These are phyloP conservation scores for Anabacerthia variegaticeps DNA, from an alignment of 2,797 vertebrate species.

Conservation along the genomic window DNA sequence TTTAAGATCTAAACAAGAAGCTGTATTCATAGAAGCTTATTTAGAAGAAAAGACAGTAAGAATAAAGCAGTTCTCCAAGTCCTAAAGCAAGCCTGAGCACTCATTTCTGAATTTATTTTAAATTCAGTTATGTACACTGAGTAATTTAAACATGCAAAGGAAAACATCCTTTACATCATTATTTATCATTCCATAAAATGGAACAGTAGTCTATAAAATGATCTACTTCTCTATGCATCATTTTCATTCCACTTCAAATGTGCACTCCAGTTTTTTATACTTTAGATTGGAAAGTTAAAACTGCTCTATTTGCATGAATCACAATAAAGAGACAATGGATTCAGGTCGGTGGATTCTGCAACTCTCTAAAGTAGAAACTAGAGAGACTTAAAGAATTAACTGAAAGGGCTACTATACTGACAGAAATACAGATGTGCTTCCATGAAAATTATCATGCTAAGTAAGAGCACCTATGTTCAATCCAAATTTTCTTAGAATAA, in stretches of 20 bases:
- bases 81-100: not conserved
- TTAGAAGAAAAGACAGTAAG: constrained; percentile 18
- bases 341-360: not conserved
- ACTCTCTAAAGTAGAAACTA: not conserved
- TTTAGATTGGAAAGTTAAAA: constrained; percentile 42
- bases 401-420: not conserved
- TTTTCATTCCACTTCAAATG: constrained; percentile 21
- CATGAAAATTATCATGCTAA: not conserved
- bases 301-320: not conserved
- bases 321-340: constrained; percentile 7
- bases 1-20: constrained; percentile 39
- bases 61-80: constrained; percentile 20
- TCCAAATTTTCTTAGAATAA: not conserved
- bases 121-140: constrained; percentile 18
- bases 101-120: constrained; percentile 30
- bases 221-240: constrained; percentile 13
- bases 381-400: not conserved
- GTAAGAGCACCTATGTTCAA: not conserved
- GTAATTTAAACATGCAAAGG: constrained; percentile 34
- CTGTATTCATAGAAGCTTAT: not conserved
- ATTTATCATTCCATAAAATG: constrained; percentile 55
- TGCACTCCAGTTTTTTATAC: constrained; percentile 24
- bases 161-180: constrained; percentile 53
- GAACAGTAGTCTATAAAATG: constrained; percentile 46
- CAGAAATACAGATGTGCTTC: not conserved